Conservation (phyloP, 2,113 vertebrate genomes). For the Meles meles region DNA sequence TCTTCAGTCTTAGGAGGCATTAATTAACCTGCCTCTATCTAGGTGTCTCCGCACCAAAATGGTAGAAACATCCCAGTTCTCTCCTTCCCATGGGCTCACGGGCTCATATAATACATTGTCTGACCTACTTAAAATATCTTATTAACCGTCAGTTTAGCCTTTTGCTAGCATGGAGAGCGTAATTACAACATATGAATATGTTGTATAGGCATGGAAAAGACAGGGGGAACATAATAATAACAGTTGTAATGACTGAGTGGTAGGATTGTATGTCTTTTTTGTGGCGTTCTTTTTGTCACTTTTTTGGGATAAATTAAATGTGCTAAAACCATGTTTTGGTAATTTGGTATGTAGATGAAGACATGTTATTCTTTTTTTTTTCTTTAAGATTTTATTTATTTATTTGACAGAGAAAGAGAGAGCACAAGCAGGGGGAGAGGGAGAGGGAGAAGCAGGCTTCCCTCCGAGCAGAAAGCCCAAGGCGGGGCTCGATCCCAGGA, state of each 20-base stretch:
- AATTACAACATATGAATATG: background rate
- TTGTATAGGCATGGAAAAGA: background rate
- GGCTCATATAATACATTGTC: background rate
- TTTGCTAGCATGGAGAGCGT: background rate
- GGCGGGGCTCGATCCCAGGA: too few species aligned
- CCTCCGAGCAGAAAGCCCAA: too few species aligned
- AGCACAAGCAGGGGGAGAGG: too few species aligned
- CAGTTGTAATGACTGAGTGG: background rate
- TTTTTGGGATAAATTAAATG: background rate
- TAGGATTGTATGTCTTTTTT: background rate
- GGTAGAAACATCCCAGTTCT: background rate
- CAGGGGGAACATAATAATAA: background rate
- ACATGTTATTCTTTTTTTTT: background rate
- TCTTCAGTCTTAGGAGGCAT: background rate
- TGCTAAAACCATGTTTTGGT: background rate
- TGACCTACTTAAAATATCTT: background rate
- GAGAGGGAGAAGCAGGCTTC: too few species aligned
- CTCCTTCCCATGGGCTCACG: background rate
- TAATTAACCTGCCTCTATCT: background rate
- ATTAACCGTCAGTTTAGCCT: background rate
- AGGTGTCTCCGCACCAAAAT: background rate
- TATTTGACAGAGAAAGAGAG: too few species aligned
- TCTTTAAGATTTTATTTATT: too few species aligned
- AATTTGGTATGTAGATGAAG: background rate
- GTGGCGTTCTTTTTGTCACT: background rate